A percentile compares a stretch with the other conserved stretches of the same genome.
phyloP scores from a whole-genome alignment of 2,113 vertebrate species.

The Aix galericulata region DNA sequence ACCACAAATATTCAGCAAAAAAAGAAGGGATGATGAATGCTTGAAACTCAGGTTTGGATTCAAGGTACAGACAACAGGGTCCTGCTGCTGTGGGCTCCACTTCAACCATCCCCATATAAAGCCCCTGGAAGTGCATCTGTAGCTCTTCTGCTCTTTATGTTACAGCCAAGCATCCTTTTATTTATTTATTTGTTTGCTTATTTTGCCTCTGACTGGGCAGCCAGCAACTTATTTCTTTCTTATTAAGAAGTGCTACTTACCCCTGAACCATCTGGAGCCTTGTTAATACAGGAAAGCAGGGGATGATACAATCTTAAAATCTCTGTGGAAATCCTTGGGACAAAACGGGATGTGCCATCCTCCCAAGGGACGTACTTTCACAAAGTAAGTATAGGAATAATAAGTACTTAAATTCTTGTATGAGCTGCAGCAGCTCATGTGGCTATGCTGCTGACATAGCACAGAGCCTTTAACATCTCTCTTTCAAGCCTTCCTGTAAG shows the following conservation, averaged over 20 bases:
- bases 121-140: neutral
- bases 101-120: neutral
- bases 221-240: neutral
- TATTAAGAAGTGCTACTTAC: neutral
- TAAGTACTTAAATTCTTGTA: neutral
- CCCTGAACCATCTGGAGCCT: neutral
- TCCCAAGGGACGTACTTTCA: neutral
- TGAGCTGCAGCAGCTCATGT: neutral
- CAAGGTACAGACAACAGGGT: neutral
- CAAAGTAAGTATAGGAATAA: neutral
- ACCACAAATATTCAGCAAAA: neutral
- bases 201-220: neutral
- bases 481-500: neutral
- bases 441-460: fast-evolving
- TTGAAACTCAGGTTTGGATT: neutral
- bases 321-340: neutral
- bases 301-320: neutral
- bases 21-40: neutral
- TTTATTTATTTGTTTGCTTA: too few species aligned
- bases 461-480: neutral
- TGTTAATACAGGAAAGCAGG: neutral
- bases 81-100: neutral
- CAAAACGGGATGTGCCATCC: neutral
- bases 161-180: neutral
- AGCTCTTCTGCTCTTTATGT: neutral